A percentile compares a stretch with the other conserved stretches of the same genome.
phyloP scores from a whole-genome alignment of 2,797 vertebrate species.

The Sternarchorhynchus goeldii region DNA sequence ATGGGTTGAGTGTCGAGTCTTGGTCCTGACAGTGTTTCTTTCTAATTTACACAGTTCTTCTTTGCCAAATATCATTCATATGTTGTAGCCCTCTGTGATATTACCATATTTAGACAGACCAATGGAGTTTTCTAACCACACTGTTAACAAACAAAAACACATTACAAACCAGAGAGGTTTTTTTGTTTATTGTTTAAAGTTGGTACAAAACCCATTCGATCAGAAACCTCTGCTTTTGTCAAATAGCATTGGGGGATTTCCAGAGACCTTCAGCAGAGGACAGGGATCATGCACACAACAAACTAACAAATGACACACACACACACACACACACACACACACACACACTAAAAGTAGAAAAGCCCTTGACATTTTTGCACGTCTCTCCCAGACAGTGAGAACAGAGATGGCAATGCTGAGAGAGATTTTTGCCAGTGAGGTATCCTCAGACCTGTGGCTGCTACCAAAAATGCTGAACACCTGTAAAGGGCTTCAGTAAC shows the following conservation, averaged over 20 bases:
- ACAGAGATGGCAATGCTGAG: constrained; percentile 33
- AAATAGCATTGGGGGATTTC: constrained; percentile 62
- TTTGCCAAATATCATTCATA: too few species aligned
- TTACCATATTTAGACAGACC: too few species aligned
- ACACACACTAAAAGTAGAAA: constrained; percentile 43
- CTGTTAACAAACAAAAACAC: too few species aligned
- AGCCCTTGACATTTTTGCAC: constrained; percentile 68
- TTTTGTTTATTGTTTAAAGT: constrained; percentile 81
- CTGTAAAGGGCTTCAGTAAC: constrained; percentile 13
- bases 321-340: constrained; percentile 43
- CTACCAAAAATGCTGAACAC: background rate
- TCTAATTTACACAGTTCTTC: too few species aligned
- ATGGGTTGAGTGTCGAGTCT: too few species aligned
- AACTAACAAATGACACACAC: constrained; percentile 31
- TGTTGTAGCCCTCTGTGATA: too few species aligned
- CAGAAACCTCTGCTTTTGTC: constrained; percentile 72
- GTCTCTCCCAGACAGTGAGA: constrained; percentile 50
- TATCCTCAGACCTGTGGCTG: constrained; percentile 55
- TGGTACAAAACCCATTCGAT: constrained; percentile 77
- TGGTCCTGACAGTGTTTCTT: too few species aligned
- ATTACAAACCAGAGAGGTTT: constrained; percentile 28
- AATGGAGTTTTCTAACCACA: too few species aligned
- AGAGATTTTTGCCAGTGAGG: constrained; percentile 50
- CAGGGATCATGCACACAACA: constrained; percentile 37
- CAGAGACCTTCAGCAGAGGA: constrained; percentile 13